Evolutionary conservation across 2,888 invertebrate species (phyloP), one percentile per base, ranked within the genome.

Genomic region (Polymixis flavicincta): DNA sequence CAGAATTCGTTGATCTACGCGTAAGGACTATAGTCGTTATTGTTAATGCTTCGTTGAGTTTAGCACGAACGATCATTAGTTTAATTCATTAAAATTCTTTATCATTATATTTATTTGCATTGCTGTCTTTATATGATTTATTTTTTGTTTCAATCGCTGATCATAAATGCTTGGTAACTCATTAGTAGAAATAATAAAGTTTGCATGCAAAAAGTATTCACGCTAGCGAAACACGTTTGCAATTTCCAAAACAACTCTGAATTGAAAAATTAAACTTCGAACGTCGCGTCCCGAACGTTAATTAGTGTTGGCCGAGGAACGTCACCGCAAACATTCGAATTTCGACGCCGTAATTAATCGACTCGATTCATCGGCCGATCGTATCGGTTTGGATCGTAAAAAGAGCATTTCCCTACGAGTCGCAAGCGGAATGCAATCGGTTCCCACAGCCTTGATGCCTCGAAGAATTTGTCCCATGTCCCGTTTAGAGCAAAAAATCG

Each of bases 361-460:
- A 92, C 87, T 92, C 93, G 93, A 94, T 94, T 90, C 93, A 92
- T 94, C 91, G 90, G 89, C 85, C 90, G 95, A 95, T 95, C 89
- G 92, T 94, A 95, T 95, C 95, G 92, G 91, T 87, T 90, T 78
- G 92, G 90, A 92, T 92, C 91, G 92, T 92, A 92, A 93, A 93
- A 93, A 91, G 90, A 92, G 92, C 92, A 94, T 95, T 95, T 95
- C 94, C 94, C 94, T 94, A 90, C 88, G 87, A 88, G 87, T 87
- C 86, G 82, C 85, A 88, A 83, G 78, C 76, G 93, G 95, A 95
- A 96, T 96, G 94, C 92, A 90, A 95, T 95, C 93, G 95, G 95
- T 96, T 96, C 96, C 95, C 96, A 96, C 94, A 95, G 92, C 94
- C 94, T 94, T 94, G 95, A 91, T 88, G 92, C 89, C 88, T 87